Percentiles rank a stretch among this genome's conserved stretches.
phyloP scores from a whole-genome alignment of 2,888 invertebrate species.

The Eurytoma adleriae region DNA sequence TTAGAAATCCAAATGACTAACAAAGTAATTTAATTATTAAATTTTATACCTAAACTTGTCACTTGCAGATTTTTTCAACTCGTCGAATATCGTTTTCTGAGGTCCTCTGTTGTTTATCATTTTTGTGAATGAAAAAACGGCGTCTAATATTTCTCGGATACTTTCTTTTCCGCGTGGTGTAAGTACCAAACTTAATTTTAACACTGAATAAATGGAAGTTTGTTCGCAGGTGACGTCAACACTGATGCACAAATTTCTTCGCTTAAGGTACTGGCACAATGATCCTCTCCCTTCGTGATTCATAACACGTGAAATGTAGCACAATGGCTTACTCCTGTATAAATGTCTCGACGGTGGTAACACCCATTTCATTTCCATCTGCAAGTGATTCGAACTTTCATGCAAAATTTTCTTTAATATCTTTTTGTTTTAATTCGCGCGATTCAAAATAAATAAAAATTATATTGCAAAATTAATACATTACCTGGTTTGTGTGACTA shows the following conservation, averaged over 20 bases:
- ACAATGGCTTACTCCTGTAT: constrained; percentile 86
- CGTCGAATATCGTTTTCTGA: constrained; percentile 80
- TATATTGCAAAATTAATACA: not conserved
- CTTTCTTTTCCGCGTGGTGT: constrained; percentile 85
- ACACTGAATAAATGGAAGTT: constrained; percentile 87
- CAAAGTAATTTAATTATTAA: not conserved
- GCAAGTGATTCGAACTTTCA: not conserved
- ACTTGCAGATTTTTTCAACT: constrained; percentile 80
- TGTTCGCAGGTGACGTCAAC: constrained; percentile 85
- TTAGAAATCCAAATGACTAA: not conserved
- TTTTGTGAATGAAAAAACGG: constrained; percentile 87
- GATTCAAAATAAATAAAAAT: not conserved
- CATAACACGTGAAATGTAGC: constrained; percentile 84
- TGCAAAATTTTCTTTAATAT: not conserved
- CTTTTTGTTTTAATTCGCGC: too few species aligned
- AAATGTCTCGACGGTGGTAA: constrained; percentile 80
- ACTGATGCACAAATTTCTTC: constrained; percentile 87
- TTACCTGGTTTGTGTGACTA: constrained; percentile 83
- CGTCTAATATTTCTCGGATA: constrained; percentile 84
- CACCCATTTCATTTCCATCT: constrained; percentile 81
- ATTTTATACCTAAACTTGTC: constrained; percentile 78
- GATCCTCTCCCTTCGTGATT: constrained; percentile 93
- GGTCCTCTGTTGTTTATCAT: constrained; percentile 82
- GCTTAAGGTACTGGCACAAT: constrained; percentile 84
- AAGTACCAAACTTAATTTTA: constrained; percentile 84